A percentile compares a stretch with the other conserved stretches of the same genome.
Evolutionary conservation across 2,797 vertebrate genomes (phyloP).

Genomic region (Gambelia wislizenii): DNA sequence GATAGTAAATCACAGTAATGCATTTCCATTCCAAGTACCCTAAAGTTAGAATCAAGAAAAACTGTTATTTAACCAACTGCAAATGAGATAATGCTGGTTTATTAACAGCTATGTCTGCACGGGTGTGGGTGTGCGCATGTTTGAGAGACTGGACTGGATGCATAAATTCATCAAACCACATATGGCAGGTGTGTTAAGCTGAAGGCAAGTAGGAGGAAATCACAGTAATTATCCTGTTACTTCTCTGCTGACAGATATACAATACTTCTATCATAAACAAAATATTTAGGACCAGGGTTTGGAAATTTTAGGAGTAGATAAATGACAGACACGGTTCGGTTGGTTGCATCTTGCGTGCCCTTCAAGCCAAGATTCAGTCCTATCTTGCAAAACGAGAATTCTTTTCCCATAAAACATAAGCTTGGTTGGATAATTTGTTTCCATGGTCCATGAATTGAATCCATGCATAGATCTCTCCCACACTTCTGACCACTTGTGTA

Average conservation of each 20-base stretch:
- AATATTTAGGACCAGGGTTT: not conserved
- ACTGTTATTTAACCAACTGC: not conserved
- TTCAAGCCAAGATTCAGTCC: no score
- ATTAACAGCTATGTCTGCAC: not conserved
- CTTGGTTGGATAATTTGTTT: not conserved
- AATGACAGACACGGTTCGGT: not conserved
- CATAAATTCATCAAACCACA: not conserved
- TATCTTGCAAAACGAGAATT: not conserved
- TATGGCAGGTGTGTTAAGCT: not conserved
- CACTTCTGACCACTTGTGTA: not conserved
- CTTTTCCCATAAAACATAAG: not conserved
- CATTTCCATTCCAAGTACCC: not conserved
- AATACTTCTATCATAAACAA: not conserved
- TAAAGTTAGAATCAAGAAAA: not conserved
- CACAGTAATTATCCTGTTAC: not conserved
- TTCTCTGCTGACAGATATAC: not conserved
- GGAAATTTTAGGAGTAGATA: not conserved
- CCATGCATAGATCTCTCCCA: not conserved
- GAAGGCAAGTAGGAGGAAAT: not conserved
- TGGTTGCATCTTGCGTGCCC: not conserved
- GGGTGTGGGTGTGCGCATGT: not conserved
- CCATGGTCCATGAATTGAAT: not conserved
- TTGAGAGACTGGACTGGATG: not conserved
- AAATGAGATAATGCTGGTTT: not conserved
- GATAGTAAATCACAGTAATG: not conserved